These are phyloP conservation scores for Pachymerium ferrugineum DNA, from an alignment of 2,888 invertebrate species.

Conservation along the genomic window DNA sequence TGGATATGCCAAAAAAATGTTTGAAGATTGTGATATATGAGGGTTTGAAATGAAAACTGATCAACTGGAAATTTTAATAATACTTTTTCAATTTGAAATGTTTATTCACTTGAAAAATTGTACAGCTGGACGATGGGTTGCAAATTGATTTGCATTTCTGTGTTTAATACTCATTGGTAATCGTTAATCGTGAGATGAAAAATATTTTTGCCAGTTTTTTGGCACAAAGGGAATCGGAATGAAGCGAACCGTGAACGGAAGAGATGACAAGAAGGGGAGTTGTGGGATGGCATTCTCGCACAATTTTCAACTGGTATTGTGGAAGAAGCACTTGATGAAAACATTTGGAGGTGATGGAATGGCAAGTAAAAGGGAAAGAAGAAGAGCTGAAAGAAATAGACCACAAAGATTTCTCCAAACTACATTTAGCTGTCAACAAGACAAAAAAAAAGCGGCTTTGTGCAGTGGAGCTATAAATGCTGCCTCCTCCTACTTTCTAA, in stretches of 20 bases:
- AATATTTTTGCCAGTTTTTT: background rate
- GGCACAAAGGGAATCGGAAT: background rate
- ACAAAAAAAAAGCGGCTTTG: conserved; percentile 7
- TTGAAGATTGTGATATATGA: background rate
- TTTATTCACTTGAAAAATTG: background rate
- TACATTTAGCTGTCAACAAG: conserved; percentile 2
- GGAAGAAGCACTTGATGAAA: background rate
- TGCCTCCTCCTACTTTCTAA: background rate
- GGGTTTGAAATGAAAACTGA: background rate
- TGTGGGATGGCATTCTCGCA: background rate
- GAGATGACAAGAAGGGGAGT: background rate
- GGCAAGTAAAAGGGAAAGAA: background rate
- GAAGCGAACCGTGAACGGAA: background rate
- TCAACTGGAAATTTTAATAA: background rate
- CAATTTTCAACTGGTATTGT: background rate
- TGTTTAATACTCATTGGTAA: too few species aligned
- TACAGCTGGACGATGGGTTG: background rate
- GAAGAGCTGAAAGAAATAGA: background rate
- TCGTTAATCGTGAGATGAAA: too few species aligned
- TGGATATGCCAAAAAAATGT: background rate
- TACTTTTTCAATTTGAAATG: too few species aligned
- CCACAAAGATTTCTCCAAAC: background rate
- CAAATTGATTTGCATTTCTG: too few species aligned
- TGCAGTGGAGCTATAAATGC: background rate
- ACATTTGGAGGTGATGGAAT: conserved; percentile 18